Evolutionary conservation across 2,113 vertebrate species (phyloP).

Genomic region (Pagrus major): DNA sequence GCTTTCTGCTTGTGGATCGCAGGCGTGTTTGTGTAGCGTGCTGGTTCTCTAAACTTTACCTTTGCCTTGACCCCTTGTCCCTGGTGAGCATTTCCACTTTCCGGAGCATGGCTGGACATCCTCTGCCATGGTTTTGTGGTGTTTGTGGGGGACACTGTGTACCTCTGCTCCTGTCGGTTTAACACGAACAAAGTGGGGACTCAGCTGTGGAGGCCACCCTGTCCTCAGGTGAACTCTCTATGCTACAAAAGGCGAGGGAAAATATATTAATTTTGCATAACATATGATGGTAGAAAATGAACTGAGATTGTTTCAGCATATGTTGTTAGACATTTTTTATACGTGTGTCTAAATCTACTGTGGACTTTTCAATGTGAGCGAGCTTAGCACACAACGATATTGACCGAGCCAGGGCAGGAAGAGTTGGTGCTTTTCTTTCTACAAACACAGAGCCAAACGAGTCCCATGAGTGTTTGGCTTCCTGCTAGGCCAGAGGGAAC

Average conservation of each 20-base stretch:
- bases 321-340: conserved; percentile 1
- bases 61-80: conserved; percentile 45
- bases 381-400: conserved; percentile 41
- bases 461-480: conserved; percentile 77
- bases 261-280: conserved; percentile 8
- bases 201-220: conserved; percentile 48
- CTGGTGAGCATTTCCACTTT: conserved; percentile 63
- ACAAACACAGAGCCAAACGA: conserved; percentile 69
- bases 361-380: conserved; percentile 23
- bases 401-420: conserved; percentile 54
- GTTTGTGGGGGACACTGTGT: conserved; percentile 11
- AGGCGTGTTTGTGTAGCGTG: conserved; percentile 46
- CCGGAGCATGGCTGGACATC: conserved; percentile 57
- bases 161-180: conserved; percentile 37
- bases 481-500: conserved; percentile 75
- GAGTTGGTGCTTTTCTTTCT: conserved; percentile 57
- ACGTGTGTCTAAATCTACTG: conserved; percentile 26
- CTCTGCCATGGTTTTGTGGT: conserved; percentile 45
- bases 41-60: conserved; percentile 59
- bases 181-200: conserved; percentile 51
- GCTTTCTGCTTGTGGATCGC: conserved; percentile 23
- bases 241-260: conserved; percentile 1
- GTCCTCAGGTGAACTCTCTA: conserved; percentile 69
- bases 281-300: not conserved
- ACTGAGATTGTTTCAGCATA: conserved; percentile 3